Percentiles rank a stretch among this genome's conserved stretches.
Conservation (phyloP, 1,140 invertebrate genomes). For the Nasonia giraulti region DNA sequence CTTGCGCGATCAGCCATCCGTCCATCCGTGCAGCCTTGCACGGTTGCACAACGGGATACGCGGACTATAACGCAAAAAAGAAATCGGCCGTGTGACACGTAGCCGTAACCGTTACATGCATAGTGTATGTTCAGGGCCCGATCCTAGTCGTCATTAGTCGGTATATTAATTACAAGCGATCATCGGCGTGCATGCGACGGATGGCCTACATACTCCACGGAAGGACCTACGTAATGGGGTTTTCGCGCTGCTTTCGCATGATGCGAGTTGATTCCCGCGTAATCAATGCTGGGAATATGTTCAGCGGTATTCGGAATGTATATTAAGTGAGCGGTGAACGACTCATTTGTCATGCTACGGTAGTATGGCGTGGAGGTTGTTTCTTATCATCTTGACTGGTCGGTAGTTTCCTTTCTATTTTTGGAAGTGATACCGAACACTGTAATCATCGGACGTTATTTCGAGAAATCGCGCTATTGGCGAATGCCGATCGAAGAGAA, state of each 20-base stretch:
- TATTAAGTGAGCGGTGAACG: background rate
- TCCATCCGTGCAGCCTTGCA: background rate
- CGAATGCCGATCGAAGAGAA: too few relatives aligned
- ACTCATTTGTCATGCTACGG: background rate
- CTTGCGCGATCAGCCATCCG: background rate
- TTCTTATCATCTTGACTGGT: too few relatives aligned
- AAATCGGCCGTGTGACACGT: background rate
- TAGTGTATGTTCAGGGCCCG: background rate
- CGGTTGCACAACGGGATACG: background rate
- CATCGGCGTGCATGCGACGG: background rate
- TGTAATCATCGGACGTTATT: too few relatives aligned
- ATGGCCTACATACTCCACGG: background rate
- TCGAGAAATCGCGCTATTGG: too few relatives aligned
- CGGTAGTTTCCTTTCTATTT: too few relatives aligned
- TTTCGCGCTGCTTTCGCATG: background rate
- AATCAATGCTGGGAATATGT: background rate
- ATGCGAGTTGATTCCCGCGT: background rate
- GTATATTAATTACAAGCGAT: background rate
- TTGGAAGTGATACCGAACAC: too few relatives aligned
- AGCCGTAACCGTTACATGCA: background rate
- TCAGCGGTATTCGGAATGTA: background rate
- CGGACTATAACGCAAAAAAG: background rate
- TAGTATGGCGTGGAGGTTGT: too few relatives aligned
- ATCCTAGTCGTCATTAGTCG: background rate
- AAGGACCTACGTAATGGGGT: background rate